phyloP scores from a whole-genome alignment of 2,113 vertebrate genomes.

The Felis chaus region DNA sequence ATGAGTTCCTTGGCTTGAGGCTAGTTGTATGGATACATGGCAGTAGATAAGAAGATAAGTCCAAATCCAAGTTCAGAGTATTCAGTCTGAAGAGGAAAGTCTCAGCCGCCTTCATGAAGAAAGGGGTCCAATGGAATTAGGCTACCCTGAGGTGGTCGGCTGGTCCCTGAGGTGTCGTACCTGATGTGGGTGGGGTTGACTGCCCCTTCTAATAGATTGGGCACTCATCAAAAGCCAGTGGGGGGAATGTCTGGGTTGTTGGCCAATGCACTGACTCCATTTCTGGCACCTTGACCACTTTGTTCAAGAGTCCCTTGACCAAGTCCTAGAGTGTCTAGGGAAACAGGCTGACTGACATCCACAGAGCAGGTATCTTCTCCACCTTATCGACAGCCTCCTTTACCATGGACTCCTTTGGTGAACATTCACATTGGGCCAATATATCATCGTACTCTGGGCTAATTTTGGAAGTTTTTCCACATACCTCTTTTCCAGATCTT shows the following conservation, averaged over 20 bases:
- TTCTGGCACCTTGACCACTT: background rate
- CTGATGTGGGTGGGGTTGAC: background rate
- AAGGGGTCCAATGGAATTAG: background rate
- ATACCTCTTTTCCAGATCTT: background rate
- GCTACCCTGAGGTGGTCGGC: background rate
- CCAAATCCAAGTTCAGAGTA: background rate
- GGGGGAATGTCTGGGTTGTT: background rate
- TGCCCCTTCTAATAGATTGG: background rate
- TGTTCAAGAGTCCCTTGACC: background rate
- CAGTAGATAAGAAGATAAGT: background rate
- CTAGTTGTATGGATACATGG: background rate
- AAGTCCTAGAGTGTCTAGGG: background rate
- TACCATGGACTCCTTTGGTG: background rate
- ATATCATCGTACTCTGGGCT: background rate
- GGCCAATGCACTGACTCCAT: background rate
- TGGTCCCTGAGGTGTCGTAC: background rate
- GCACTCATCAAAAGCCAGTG: background rate
- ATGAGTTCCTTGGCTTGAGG: background rate
- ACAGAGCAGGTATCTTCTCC: background rate
- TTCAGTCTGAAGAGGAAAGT: conserved; percentile 37
- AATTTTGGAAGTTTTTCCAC: background rate
- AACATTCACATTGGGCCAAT: background rate
- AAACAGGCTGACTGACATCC: background rate
- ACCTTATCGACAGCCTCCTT: background rate
- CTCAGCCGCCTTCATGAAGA: background rate